Percentiles rank a stretch among this genome's conserved stretches.
These are phyloP conservation scores for Erebia palarica DNA, from an alignment of 2,888 invertebrate species.

Conservation along the genomic window DNA sequence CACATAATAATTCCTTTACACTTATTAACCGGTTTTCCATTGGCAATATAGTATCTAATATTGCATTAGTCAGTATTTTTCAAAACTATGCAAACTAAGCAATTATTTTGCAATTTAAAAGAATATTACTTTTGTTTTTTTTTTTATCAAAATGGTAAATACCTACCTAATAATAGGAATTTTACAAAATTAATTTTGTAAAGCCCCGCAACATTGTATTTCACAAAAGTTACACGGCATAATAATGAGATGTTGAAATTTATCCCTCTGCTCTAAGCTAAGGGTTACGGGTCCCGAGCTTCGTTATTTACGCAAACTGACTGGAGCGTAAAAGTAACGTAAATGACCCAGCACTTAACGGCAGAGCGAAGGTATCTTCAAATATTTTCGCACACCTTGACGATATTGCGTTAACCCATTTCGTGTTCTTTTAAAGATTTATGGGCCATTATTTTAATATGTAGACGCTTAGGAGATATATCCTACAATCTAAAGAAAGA, in stretches of 20 bases:
- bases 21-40: too few relatives aligned
- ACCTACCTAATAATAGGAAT: too few relatives aligned
- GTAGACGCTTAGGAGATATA: neutral
- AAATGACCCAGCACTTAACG: constrained; percentile 21
- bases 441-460: neutral
- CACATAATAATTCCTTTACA: too few relatives aligned
- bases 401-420: constrained; percentile 7
- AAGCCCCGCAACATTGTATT: constrained; percentile 12
- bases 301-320: constrained; percentile 11
- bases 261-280: constrained; percentile 16
- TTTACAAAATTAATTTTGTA: too few relatives aligned
- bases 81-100: too few relatives aligned
- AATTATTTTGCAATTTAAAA: too few relatives aligned
- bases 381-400: constrained; percentile 8
- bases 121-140: too few relatives aligned
- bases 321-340: constrained; percentile 14
- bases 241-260: constrained; percentile 32
- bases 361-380: constrained; percentile 7
- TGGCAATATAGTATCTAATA: too few relatives aligned
- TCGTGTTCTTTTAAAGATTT: neutral
- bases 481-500: neutral
- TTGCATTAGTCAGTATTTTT: too few relatives aligned
- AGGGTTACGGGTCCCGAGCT: constrained; percentile 24
- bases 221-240: constrained; percentile 31
- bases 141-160: too few relatives aligned